Evolutionary conservation across 2,797 vertebrate genomes (phyloP), one percentile per base, ranked within the genome.

Genomic region (Tragopan temminckii): DNA sequence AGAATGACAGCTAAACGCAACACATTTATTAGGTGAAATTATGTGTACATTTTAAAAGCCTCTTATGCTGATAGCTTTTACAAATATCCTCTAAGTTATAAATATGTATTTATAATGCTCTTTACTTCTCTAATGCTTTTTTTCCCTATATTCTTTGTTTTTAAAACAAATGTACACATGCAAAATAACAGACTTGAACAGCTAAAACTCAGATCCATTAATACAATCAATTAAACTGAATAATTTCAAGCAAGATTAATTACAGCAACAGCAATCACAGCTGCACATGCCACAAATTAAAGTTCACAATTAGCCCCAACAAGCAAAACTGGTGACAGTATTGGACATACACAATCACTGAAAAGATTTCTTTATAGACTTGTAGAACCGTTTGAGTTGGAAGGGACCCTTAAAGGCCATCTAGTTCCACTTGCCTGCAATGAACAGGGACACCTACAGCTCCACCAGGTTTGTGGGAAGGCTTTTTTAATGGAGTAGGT

Each of bases 181-280:
- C 4, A 79, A 76, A 81, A 52, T n/a, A 83, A 76, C 29, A 74
- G 35, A 87, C 61, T 7, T 38, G 71, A 83, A 61, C 27, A 79
- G 33, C n/a, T 80, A 69, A 55, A 94, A 42, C 36, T 50, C 48
- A 58, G 25, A 85, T 2, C 31, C 24, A 66, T 88, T 75, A 70
- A 86, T n/a, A 12, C 18, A 64, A 68, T 50, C 58, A 92, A 61
- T 59, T 67, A 88, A 80, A 58, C 1, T 1, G 64, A 89, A 79
- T 11, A 70, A 68, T 94, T 92, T 90, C 29, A 92, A 75, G 70
- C 48, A 52, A 40, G 11, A 85, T 66, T 91, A 72, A 94, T 89
- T 90, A 78, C 63, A 95, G 79, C 62, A 93, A 72, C 64, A 93
- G 29, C 36, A 79, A 76, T 66, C 38, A 72, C 33, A 92, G 31